Evolutionary conservation across 2,888 invertebrate genomes (phyloP), one percentile per base, ranked within the genome.

Genomic region (Odontothrips loti): DNA sequence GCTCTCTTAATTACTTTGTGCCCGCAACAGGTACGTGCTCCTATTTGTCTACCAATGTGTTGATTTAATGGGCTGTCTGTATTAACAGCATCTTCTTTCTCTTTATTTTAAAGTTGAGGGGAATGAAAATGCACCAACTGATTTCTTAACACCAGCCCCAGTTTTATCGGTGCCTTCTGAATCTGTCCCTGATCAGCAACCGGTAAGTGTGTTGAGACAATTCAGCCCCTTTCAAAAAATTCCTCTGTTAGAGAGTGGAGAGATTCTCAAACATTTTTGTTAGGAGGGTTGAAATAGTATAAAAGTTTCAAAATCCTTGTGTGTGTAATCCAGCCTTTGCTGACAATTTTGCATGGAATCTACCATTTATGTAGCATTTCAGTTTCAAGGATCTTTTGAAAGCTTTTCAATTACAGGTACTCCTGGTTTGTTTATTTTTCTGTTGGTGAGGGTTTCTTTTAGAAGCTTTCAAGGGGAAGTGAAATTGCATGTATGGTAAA

Each of bases 101-200:
- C 17, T 79, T 47, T 79, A 63, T 78, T 79, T 84, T 84, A 23
- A 82, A 88, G 88, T 89, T 48, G 87, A 88, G 82, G 89, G 90
- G 27, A 84, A 83, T 85, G 88, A 90, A 8, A 89, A 88, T 83
- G 90, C 90, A 17, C 90, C 90, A 0, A 87, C 89, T n/a, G 90
- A 90, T 85, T 91, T 90, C 85, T 86, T 91, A 83, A 89, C 90
- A 79, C 88, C 90, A 68, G 82, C 90, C 79, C 88, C 90, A 58
- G 82, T 84, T 68, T 82, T 84, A 81, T 80, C 79, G 75, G 82
- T 82, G 78, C 82, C 80, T 48, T 79, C 83, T 20, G 29, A 80
- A 48, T 20, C 51, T 27, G 81, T 75, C 34, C 48, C 82, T 27
- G 82, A 82, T 20, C 82, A 82, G 47, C 82, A 82, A 48, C 81